phyloP scores from a whole-genome alignment of 1,140 invertebrate species.

The Chironomus striatipennis region DNA sequence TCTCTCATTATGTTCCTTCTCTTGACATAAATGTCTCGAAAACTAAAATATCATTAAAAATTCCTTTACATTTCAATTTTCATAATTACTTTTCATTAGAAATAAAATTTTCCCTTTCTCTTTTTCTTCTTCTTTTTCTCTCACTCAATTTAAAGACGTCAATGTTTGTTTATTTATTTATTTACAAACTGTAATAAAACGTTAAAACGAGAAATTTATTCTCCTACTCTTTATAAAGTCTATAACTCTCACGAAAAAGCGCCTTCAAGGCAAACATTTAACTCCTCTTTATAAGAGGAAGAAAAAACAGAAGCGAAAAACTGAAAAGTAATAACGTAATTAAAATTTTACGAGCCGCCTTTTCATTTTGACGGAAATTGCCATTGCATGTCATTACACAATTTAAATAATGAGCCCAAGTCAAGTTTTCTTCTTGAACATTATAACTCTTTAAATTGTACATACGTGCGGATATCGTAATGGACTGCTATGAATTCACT shows the following conservation, averaged over 20 bases:
- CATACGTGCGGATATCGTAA: no score
- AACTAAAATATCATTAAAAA: not conserved
- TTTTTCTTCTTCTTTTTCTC: not conserved
- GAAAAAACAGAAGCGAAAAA: not conserved
- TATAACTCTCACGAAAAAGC: no score
- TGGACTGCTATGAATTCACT: no score
- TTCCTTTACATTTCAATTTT: not conserved
- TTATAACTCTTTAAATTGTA: no score
- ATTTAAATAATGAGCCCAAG: constrained; percentile 1
- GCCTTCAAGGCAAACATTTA: not conserved
- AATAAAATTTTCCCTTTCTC: not conserved
- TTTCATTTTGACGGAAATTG: constrained; percentile 18
- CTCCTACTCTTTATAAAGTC: no score
- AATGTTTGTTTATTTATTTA: constrained; percentile 15
- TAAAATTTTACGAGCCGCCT: constrained; percentile 16
- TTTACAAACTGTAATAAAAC: not conserved
- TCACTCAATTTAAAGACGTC: not conserved
- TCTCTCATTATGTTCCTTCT: no score
- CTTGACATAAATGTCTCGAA: no score
- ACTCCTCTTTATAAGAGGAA: not conserved
- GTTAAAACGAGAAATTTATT: no score
- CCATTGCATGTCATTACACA: constrained; percentile 20
- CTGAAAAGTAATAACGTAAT: constrained; percentile 23
- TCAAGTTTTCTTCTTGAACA: not conserved
- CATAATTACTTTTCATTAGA: not conserved